Conservation (phyloP, 1,140 invertebrate genomes). For the Zaprionus inermis region DNA sequence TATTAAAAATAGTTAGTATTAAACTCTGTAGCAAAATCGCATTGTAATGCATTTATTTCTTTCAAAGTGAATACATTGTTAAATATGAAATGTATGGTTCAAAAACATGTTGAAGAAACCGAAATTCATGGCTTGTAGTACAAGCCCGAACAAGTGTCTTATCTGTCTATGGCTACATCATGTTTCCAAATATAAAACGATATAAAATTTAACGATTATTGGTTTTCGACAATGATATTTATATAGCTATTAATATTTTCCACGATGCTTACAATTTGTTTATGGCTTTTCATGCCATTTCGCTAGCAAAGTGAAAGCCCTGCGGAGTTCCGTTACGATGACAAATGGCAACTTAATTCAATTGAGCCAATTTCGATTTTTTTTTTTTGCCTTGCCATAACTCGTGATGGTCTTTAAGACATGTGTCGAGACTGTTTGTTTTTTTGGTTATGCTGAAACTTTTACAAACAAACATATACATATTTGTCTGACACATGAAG, state of each 20-base stretch:
- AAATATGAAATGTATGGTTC: background rate
- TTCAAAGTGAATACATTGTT: background rate
- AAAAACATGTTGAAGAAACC: background rate
- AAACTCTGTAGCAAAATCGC: background rate
- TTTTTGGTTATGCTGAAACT: conserved; percentile 35
- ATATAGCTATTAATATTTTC: conserved; percentile 54
- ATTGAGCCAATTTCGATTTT: conserved; percentile 41
- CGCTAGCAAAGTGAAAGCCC: conserved; percentile 15
- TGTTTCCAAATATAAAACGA: conserved; percentile 46
- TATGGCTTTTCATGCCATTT: conserved; percentile 49
- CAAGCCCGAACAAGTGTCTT: background rate
- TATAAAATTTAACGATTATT: conserved; percentile 68
- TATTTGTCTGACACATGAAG: background rate
- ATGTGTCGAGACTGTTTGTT: conserved; percentile 9
- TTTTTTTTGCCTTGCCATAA: background rate
- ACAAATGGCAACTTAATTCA: conserved; percentile 65
- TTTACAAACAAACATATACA: conserved; percentile 7
- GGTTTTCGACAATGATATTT: conserved; percentile 56
- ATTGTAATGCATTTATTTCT: background rate
- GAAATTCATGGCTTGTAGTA: no score
- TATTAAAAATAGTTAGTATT: background rate
- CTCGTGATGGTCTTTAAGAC: conserved; percentile 39
- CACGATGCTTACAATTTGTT: conserved; percentile 50
- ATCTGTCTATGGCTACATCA: conserved; percentile 17
- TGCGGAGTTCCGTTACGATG: conserved; percentile 17